Base-by-base conservation (phyloP, 2,888 invertebrate genomes). In the Tipula vernalis region DNA sequence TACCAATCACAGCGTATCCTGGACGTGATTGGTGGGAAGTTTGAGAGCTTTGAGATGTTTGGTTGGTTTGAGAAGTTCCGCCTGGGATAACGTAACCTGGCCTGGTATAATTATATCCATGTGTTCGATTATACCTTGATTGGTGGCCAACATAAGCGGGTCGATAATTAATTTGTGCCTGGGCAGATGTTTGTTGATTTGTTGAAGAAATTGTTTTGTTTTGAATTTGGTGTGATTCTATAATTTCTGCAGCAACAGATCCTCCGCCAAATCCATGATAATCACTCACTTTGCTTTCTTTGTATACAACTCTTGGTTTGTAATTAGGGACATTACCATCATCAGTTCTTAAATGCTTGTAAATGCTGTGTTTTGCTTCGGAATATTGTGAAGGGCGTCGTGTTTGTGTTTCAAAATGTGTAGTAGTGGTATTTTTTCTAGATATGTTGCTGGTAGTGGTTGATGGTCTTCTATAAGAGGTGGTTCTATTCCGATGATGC, bases 281-380 rank as follows among this genome's bases (percentile, higher is more conserved):
- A 39, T 86, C 51, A 13, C 15, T 57, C 28, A 57, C 39, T 44
- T 57, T 39, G 15, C 47, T 87, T 84, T 84, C 84, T n/a, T 84
- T 84, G n/a, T 84, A n/a, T 12, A 85, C 90, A 13, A 91, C 89
- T 28, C 90, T 89, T 0, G 91, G 90, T 5, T 89, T 89, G 87
- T 91, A 91, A 42, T 89, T 89, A 0, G 90, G 88, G 3, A 91
- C 91, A 3, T 87, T 87, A 3, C 91, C 91, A 88, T 89, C 88
- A 6, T 86, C 83, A 86, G 10, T 84, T 41, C 89, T 88, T 3
- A 89, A 88, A 89, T 91, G 91, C 87, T 90, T 89, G 86, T 90
- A 90, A 83, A 90, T 87, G 18, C 87, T 28, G 87, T 89, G 87
- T 51, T 36, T 28, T 6, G n/a, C 36, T n/a, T 6, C 36, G n/a